Evolutionary conservation across 2,888 invertebrate genomes (phyloP).

Genomic region (Horisme vitalbata): DNA sequence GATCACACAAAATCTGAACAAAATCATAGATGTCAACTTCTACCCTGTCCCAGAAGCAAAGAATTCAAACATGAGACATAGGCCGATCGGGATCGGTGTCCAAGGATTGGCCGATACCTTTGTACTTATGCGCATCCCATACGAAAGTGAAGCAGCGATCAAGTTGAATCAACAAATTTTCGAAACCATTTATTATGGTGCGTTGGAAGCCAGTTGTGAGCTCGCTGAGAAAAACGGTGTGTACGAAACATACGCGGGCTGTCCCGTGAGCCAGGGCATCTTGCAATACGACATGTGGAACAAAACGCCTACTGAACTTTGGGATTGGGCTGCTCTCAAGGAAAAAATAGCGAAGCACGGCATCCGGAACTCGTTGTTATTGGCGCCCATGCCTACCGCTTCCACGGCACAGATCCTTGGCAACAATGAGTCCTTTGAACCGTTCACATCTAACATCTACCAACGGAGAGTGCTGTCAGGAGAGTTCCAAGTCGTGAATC

Average conservation of each 20-base stretch:
- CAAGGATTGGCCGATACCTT: conserved; percentile 99
- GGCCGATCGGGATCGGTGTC: conserved; percentile 96
- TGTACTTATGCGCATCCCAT: conserved; percentile 95
- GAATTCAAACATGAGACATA: conserved; percentile 92
- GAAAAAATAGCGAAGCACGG: conserved; percentile 94
- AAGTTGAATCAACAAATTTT: conserved; percentile 97
- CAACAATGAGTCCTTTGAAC: conserved; percentile 99
- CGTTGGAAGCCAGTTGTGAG: conserved; percentile 97
- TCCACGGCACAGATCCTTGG: conserved; percentile 99
- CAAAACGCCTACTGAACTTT: conserved; percentile 91
- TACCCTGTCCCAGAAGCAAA: conserved; percentile 96
- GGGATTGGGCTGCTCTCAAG: conserved; percentile 94
- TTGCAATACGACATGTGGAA: conserved; percentile 99
- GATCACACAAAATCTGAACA: conserved; percentile 95
- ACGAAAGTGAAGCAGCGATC: conserved; percentile 93
- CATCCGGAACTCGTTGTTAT: conserved; percentile 94
- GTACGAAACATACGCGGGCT: conserved; percentile 95
- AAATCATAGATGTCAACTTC: conserved; percentile 97
- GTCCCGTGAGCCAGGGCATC: conserved; percentile 97
- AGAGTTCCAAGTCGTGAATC: conserved; percentile 98
- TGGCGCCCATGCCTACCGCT: conserved; percentile 99
- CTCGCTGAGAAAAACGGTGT: conserved; percentile 92
- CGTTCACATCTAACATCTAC: conserved; percentile 99
- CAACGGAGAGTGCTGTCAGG: conserved; percentile 96
- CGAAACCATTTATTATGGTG: conserved; percentile 98